phyloP scores from a whole-genome alignment of 2,888 invertebrate species.

The Xanthorhoe spadicearia region DNA sequence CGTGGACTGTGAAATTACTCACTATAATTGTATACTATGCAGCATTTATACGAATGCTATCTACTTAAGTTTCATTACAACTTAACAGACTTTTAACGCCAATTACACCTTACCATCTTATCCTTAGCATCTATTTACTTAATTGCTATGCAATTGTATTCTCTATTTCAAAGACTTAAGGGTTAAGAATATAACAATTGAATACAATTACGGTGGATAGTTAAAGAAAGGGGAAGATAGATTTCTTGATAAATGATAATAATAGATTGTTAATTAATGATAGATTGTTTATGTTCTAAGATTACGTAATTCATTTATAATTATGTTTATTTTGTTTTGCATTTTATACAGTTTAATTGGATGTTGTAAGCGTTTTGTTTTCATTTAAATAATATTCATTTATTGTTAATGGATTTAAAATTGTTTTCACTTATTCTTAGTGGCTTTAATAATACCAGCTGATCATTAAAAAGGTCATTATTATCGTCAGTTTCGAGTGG shows the following conservation, averaged over 20 bases:
- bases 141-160: conserved; percentile 35
- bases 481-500: no score
- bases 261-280: no score
- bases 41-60: conserved; percentile 71
- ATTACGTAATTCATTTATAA: conserved; percentile 78
- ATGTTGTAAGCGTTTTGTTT: conserved; percentile 40
- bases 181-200: neutral
- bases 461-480: no score
- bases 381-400: neutral
- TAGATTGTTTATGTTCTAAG: conserved; percentile 73
- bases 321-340: conserved; percentile 79
- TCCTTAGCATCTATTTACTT: conserved; percentile 33
- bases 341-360: conserved; percentile 79
- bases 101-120: conserved; percentile 65
- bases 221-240: conserved; percentile 71
- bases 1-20: conserved; percentile 65
- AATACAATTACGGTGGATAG: conserved; percentile 9
- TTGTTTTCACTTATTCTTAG: neutral
- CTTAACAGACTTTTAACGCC: conserved; percentile 80
- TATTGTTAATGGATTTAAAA: neutral
- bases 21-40: conserved; percentile 65
- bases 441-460: neutral
- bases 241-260: conserved; percentile 76
- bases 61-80: conserved; percentile 79
- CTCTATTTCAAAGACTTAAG: conserved; percentile 46